phyloP scores from a whole-genome alignment of 2,113 vertebrate genomes.

The Pseudorhombus dupliciocellatus region DNA sequence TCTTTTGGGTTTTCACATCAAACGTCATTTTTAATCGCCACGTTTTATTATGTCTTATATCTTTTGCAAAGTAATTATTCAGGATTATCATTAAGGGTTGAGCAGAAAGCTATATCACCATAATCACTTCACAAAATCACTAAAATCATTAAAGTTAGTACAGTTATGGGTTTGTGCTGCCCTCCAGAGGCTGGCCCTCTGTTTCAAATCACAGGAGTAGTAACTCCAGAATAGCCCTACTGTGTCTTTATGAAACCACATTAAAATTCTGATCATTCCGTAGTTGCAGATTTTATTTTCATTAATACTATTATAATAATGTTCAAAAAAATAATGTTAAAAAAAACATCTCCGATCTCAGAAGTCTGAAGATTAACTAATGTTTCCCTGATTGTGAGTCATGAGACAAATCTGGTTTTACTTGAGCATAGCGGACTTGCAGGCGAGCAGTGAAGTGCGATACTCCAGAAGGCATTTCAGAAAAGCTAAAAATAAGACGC shows the following conservation, averaged over 20 bases:
- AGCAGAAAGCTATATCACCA: not conserved
- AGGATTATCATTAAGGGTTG: slow-evolving; percentile 3
- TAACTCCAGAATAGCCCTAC: too few species aligned
- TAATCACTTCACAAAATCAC: not conserved
- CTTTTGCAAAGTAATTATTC: slow-evolving; percentile 7
- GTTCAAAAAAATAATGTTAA: too few species aligned
- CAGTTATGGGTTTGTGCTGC: slow-evolving; percentile 42
- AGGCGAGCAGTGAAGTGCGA: not conserved
- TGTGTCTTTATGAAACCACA: too few species aligned
- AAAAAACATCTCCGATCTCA: too few species aligned
- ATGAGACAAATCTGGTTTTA: not conserved
- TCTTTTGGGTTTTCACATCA: slow-evolving; percentile 9
- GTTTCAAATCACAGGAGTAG: too few species aligned
- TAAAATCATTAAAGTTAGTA: not conserved
- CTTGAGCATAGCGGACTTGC: not conserved
- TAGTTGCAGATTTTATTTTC: too few species aligned
- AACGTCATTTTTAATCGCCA: not conserved
- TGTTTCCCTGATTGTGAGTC: not conserved
- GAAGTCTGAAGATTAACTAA: not conserved
- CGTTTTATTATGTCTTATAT: slow-evolving; percentile 20
- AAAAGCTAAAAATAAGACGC: slow-evolving; percentile 42
- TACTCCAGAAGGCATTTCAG: slow-evolving; percentile 16
- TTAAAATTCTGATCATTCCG: too few species aligned
- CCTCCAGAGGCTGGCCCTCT: slow-evolving; percentile 66
- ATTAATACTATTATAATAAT: too few species aligned